A percentile compares a stretch with the other conserved stretches of the same genome.
Conservation (phyloP, 2,797 vertebrate species). For the Darevskia nairensis region DNA sequence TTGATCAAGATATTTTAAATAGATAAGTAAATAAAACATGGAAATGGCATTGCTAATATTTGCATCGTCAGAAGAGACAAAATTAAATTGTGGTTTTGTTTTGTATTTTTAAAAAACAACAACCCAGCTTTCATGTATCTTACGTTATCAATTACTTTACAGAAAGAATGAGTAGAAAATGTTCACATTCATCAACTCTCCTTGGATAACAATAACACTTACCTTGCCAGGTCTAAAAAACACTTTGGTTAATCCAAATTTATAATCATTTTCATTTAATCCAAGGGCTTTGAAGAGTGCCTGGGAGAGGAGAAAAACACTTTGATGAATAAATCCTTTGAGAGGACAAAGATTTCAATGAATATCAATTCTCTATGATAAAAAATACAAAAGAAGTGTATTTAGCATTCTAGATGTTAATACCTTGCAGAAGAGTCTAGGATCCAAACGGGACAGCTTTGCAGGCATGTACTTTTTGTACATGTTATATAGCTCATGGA, state of each 20-base stretch:
- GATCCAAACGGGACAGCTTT: constrained; percentile 92
- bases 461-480: constrained; percentile 96
- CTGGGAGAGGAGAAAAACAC: constrained; percentile 77
- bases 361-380: constrained; percentile 32
- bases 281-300: constrained; percentile 97
- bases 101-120: no score
- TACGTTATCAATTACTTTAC: not conserved
- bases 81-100: not conserved
- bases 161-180: not conserved
- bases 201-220: constrained; percentile 62
- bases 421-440: constrained; percentile 97
- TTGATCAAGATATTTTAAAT: not conserved
- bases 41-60: not conserved
- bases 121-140: not conserved
- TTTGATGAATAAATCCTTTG: not conserved
- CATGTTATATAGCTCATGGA: constrained; percentile 99
- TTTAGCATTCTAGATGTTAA: constrained; percentile 6
- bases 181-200: constrained; percentile 24
- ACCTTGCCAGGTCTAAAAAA: constrained; percentile 99
- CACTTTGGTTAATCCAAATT: constrained; percentile 96
- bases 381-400: not conserved
- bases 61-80: not conserved
- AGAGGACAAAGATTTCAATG: not conserved
- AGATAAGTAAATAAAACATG: not conserved
- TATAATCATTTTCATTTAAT: constrained; percentile 96